Evolutionary conservation across 2,113 vertebrate genomes (phyloP), one percentile per base, ranked within the genome.

Genomic region (Phasianus colchicus): DNA sequence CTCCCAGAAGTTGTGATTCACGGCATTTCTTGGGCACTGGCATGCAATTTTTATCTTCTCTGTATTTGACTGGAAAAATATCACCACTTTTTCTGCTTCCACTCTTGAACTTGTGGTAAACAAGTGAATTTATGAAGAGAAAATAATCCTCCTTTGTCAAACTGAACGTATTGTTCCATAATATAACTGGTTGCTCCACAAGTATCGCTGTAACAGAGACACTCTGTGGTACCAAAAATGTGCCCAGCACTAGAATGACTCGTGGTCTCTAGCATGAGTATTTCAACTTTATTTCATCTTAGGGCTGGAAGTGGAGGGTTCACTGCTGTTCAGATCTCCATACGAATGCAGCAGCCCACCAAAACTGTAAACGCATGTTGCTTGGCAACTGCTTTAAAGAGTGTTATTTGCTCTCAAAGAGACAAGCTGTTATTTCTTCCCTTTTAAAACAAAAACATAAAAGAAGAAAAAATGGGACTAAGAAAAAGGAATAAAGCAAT

Each of bases 341-440:
- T 85, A 93, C 80, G 96, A 94, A 96, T 96, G 94, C 72, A 93
- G 89, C 92, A 97, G 88, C 93, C 94, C 96, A 97, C 96, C 92
- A 95, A 97, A 97, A 95, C 95, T 95, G 95, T 95, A 97, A 97
- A 97, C 38, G 47, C 61, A 96, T 83, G 97, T 98, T 98, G 98
- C 98, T 83, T 98, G 96, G 98, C 97, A 98, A 98, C 98, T 92
- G 96, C 81, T 96, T 97, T 96, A 98, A 96, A 96, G 95, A 97
- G 94, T 95, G 95, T 90, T 97, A 96, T 97, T 97, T 98, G 95
- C 92, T 98, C 86, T 91, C 95, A 96, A 96, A 96, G 85, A 96
- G 86, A 97, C 82, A 96, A 98, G 91, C 92, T 97, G 91, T 91
- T 97, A 94, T 89, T 97, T 98, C 94, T 94, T 85, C 27, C 57